phyloP scores from a whole-genome alignment of 2,797 vertebrate species.

The Loris lydekkerianus region DNA sequence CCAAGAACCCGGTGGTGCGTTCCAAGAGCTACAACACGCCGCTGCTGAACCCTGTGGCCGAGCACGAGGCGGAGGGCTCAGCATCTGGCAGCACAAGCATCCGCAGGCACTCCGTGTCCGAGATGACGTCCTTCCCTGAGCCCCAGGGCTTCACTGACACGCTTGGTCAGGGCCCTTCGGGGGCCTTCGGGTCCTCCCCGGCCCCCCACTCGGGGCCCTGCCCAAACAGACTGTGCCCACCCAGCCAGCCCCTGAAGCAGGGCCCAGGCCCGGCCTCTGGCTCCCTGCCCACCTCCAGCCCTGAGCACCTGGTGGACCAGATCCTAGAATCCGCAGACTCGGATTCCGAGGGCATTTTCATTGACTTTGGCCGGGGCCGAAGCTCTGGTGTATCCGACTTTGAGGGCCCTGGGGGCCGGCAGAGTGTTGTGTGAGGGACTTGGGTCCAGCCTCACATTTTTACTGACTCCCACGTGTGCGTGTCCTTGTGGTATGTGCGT shows the following conservation, averaged over 20 bases:
- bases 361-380: constrained; percentile 94
- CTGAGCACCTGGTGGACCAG: constrained; percentile 96
- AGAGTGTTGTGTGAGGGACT: constrained; percentile 92
- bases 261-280: constrained; percentile 87
- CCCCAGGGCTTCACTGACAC: constrained; percentile 91
- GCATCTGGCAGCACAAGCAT: constrained; percentile 86
- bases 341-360: constrained; percentile 97
- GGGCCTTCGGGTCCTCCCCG: constrained; percentile 84
- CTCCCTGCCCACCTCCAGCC: constrained; percentile 95
- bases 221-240: constrained; percentile 75
- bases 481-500: background rate
- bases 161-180: constrained; percentile 82
- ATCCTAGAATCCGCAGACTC: constrained; percentile 96
- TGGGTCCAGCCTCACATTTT: background rate
- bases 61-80: constrained; percentile 93
- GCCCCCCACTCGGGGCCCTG: constrained; percentile 77
- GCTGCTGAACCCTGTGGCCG: constrained; percentile 94
- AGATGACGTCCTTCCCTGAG: constrained; percentile 95
- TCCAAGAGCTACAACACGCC: constrained; percentile 98
- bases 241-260: background rate
- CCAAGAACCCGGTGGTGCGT: constrained; percentile 95
- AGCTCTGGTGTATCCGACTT: constrained; percentile 91
- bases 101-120: constrained; percentile 95
- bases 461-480: background rate
- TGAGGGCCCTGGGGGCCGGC: constrained; percentile 90